Evolutionary conservation across 2,797 vertebrate genomes (phyloP).

Genomic region (Moxostoma hubbsi): DNA sequence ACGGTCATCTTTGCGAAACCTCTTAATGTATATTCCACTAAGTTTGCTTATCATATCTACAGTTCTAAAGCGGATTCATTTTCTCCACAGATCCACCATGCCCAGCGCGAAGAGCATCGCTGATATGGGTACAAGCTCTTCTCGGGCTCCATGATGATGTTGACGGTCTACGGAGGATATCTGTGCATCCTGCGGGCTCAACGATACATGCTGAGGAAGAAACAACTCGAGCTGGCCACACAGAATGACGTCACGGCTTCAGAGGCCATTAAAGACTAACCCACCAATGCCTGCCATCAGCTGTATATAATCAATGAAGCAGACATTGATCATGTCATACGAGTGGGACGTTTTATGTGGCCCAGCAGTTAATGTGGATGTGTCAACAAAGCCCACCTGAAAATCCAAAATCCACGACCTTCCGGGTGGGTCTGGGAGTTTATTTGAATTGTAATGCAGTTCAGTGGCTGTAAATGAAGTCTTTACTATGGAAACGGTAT

Average conservation of each 20-base stretch:
- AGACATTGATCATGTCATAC: slow-evolving; percentile 25
- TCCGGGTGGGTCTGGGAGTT: neutral
- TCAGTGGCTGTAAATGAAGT: neutral
- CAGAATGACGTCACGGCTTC: slow-evolving; percentile 73
- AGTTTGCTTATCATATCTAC: neutral
- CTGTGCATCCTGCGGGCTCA: slow-evolving; percentile 82
- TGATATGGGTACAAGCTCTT: slow-evolving; percentile 89
- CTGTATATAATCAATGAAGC: slow-evolving; percentile 14
- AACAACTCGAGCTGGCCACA: slow-evolving; percentile 71
- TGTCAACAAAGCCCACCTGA: neutral
- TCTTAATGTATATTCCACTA: no score
- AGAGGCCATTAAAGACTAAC: slow-evolving; percentile 49
- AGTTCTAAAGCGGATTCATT: neutral
- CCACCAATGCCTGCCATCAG: slow-evolving; percentile 1
- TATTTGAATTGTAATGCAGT: neutral
- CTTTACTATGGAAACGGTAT: neutral
- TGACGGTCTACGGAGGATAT: slow-evolving; percentile 88
- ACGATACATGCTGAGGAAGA: slow-evolving; percentile 71
- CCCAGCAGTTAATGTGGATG: no score
- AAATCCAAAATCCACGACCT: neutral
- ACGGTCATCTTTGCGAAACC: no score
- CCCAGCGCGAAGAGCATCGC: slow-evolving; percentile 84
- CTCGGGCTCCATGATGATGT: slow-evolving; percentile 89
- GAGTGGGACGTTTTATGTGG: neutral
- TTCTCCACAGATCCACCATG: slow-evolving; percentile 72